A percentile compares a stretch with the other conserved stretches of the same genome.
phyloP scores from a whole-genome alignment of 2,888 invertebrate species.

The Entomobrya proxima region DNA sequence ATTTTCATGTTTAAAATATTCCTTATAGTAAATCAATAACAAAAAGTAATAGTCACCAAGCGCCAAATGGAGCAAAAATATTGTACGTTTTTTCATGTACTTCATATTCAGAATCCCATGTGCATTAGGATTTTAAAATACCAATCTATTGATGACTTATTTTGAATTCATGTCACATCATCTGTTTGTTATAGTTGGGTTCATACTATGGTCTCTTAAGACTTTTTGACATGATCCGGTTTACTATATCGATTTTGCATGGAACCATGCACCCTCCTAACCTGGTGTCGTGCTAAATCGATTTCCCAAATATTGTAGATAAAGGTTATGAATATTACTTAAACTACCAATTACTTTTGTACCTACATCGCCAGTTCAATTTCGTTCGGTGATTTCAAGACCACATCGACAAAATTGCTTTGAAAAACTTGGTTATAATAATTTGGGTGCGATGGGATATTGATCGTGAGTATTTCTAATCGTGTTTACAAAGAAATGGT shows the following conservation, averaged over 20 bases:
- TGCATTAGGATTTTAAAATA: not conserved
- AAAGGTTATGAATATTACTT: not conserved
- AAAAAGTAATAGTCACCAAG: no score
- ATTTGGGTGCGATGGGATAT: not conserved
- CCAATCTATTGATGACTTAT: slow-evolving; percentile 47
- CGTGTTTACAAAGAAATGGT: slow-evolving; percentile 1
- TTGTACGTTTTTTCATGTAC: no score
- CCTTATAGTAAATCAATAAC: no score
- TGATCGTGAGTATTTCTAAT: not conserved
- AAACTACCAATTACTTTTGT: not conserved
- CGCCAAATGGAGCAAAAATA: no score
- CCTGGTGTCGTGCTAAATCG: slow-evolving; percentile 42
- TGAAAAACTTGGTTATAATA: not conserved
- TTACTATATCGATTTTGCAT: not conserved
- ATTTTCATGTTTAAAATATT: no score
- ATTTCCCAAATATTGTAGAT: not conserved
- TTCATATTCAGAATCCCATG: not conserved
- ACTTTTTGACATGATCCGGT: slow-evolving; percentile 31
- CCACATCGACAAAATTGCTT: not conserved
- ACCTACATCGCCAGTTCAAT: not conserved
- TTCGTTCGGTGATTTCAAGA: not conserved
- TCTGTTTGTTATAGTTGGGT: slow-evolving; percentile 29
- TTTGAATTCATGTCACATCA: slow-evolving; percentile 57
- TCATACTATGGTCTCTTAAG: slow-evolving; percentile 33
- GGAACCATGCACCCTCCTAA: not conserved